Base-by-base conservation (phyloP, 2,888 invertebrate species). In the Octonoba sinensis region DNA sequence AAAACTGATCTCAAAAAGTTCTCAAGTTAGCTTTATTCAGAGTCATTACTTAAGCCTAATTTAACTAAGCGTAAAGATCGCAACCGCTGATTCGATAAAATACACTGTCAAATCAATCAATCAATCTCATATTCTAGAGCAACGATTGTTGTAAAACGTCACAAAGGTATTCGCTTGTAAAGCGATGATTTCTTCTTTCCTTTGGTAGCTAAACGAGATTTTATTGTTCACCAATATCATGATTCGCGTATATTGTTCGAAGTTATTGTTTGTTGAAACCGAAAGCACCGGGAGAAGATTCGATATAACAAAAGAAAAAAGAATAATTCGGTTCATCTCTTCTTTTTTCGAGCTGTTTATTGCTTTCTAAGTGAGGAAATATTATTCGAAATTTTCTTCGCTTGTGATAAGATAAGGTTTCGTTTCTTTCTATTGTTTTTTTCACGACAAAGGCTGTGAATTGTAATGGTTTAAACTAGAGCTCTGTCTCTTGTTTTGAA, bases 221-320 rank as follows among this genome's bases (percentile, higher is more conserved):
- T 81, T 73, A 81, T 81, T 81, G 79, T 81, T 72, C 79, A 51
- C 54, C 62, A 74, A 81, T 73, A 73, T 73, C 67, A n/a, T 67
- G 66, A 54, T 65, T 64, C 69, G 46, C 47, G 51, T 44, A 69
- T 70, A 56, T 81, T 72, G 67, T 60, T 60, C 3, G 46, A 54
- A 69, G 57, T 81, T 81, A 81, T 81, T 73, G 79, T 81, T 73
- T 57, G 73, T 24, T 67, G 64, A 79, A 79, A 79, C 73, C 66
- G 54, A 57, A 46, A 22, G 76, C 76, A 70, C 54, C 51, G 56
- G 60, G 54, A 49, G 75, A 70, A 70, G 76, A 70, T 64, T 70
- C 54, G 62, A 51, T 56, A 62, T 56, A 59, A 75, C 73, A 75
- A 69, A 44, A 64, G 56, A 77, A 64, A 77, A 76, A 51, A 49